Evolutionary conservation across 1,140 invertebrate species (phyloP).

Genomic region (Leucophenga varia): DNA sequence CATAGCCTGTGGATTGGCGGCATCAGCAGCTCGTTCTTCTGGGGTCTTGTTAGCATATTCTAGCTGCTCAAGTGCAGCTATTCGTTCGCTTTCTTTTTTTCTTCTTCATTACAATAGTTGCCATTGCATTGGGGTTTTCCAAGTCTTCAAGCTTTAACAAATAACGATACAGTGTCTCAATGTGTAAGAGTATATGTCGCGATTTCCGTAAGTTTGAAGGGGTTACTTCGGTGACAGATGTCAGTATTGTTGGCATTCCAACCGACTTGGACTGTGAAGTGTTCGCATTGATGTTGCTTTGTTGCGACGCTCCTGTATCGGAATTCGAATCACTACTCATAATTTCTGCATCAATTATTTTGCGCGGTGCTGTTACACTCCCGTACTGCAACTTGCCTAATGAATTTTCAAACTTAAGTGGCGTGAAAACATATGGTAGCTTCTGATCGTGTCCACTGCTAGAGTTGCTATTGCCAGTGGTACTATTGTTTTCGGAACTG

Average conservation of each 20-base stretch:
- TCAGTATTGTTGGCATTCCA: slow-evolving; percentile 4
- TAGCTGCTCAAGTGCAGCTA: slow-evolving; percentile 57
- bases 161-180: slow-evolving; percentile 74
- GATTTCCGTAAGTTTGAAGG: slow-evolving; percentile 59
- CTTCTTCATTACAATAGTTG: slow-evolving; percentile 64
- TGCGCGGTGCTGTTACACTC: slow-evolving; percentile 89
- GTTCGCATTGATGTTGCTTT: slow-evolving; percentile 19
- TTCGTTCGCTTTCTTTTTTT: slow-evolving; percentile 63
- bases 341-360: slow-evolving; percentile 88
- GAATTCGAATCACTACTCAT: slow-evolving; percentile 59
- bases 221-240: slow-evolving; percentile 22
- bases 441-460: slow-evolving; percentile 14
- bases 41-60: slow-evolving; percentile 50
- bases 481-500: slow-evolving; percentile 59
- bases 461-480: slow-evolving; percentile 32
- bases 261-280: slow-evolving; percentile 7
- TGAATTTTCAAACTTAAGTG: slow-evolving; percentile 89
- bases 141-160: slow-evolving; percentile 73
- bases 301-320: slow-evolving; percentile 34
- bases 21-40: slow-evolving; percentile 45
- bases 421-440: slow-evolving; percentile 66
- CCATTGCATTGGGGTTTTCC: slow-evolving; percentile 70
- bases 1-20: slow-evolving; percentile 52
- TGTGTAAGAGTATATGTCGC: slow-evolving; percentile 76
- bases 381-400: slow-evolving; percentile 82